These are phyloP conservation scores for Chouioia cunea DNA, from an alignment of 2,888 invertebrate species.

Conservation along the genomic window DNA sequence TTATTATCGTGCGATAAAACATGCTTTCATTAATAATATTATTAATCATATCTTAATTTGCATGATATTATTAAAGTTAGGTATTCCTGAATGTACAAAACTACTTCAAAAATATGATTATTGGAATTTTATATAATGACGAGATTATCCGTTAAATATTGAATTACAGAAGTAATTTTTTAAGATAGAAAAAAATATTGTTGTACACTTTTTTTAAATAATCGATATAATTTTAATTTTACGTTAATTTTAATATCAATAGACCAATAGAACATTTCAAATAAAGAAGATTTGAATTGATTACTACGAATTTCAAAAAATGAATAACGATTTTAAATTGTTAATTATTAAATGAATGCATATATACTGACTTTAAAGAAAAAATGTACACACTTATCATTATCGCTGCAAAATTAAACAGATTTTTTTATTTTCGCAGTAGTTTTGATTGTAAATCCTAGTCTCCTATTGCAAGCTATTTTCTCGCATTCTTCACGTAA, in stretches of 20 bases:
- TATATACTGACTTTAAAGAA: no score
- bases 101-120: slow-evolving; percentile 47
- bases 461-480: no score
- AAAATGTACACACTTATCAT: not conserved
- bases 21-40: slow-evolving; percentile 19
- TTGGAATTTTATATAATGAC: slow-evolving; percentile 26
- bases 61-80: slow-evolving; percentile 13
- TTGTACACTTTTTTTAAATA: slow-evolving; percentile 1
- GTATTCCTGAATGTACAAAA: slow-evolving; percentile 34
- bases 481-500: slow-evolving; percentile 10
- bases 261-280: not conserved
- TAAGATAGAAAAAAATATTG: slow-evolving; percentile 2
- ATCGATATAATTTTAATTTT: no score
- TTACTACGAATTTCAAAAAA: not conserved
- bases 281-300: not conserved
- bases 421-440: slow-evolving; percentile 33
- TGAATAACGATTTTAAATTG: no score
- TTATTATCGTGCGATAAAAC: slow-evolving; percentile 10
- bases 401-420: slow-evolving; percentile 17
- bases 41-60: slow-evolving; percentile 19
- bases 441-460: slow-evolving; percentile 31
- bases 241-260: no score
- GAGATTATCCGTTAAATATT: slow-evolving; percentile 24
- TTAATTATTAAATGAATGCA: no score
- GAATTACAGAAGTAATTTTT: not conserved